Evolutionary conservation across 2,888 invertebrate species (phyloP), one percentile per base, ranked within the genome.

Genomic region (Lasioglossum figueresi): DNA sequence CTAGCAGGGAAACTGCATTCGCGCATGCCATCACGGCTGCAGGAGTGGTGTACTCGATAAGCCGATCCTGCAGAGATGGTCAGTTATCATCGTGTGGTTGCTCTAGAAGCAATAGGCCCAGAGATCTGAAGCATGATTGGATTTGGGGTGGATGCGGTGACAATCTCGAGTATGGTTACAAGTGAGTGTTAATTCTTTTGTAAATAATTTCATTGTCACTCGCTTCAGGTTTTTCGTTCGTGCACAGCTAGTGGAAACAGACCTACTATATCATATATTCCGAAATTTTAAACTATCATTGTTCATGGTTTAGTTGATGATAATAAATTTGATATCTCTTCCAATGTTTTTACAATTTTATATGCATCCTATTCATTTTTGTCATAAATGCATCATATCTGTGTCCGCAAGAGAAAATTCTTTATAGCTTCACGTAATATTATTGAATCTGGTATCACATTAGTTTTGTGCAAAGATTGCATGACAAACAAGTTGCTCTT

Each of bases 61-160:
- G 99, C 40, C 96, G 99, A 70, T 97, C 98, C 4, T 99, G 99
- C 93, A 96, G 99, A 77, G 98, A 99, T 93, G 99, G 99, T 0
- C 97, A 98, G 86, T 96, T 99, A 80, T 96, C 98, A 6, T 98
- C 98, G 78, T 99, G 99, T 94, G 98, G 98, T 43, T 99, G 99
- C 95, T 98, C 98, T 76, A 96, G 97, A 34, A 97, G 98, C 75
- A 96, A 96, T 5, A 95, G 99, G 73, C 99, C 99, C 10, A 96
- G 97, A 91, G 97, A 98, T 94, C 96, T 99, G 80, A 97, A 98
- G 91, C 96, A 97, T 80, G 99, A 99, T 93, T 99, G 99, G 99
- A 97, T 98, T 74, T 99, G 99, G 99, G 99, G 99, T 48, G 99
- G 99, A 40, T 99, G 99, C 93, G 99, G 99, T 0, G 99, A 99